Base-by-base conservation (phyloP, 2,888 invertebrate genomes). In the Eremobia ochroleuca region DNA sequence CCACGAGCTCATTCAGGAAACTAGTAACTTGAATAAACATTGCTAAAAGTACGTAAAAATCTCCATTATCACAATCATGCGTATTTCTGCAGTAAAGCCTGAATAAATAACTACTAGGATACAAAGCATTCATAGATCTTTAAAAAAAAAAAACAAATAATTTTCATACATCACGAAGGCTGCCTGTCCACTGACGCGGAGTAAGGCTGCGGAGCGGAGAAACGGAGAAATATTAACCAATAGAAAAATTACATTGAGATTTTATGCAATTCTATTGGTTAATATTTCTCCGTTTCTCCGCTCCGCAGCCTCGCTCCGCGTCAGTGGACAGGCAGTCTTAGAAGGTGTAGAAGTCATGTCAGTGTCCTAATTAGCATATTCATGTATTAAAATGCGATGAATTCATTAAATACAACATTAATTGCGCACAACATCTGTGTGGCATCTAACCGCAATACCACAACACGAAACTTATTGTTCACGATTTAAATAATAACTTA, bases 361-460 rank as follows among this genome's bases (percentile, higher is more conserved):
- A 31, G 62, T 64, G 28, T 25, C 2, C 11, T 68, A 21, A 83
- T 77, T 73, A 77, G 4, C 77, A 83, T 83, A 80, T 70, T 73
- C 25, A 58, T 76, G 18, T 37, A 34, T 49, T 55, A n/a, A 75
- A 72, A n/a, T n/a, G n/a, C 74, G 34, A 84, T 75, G 62, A 77
- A 75, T 81, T 69, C 21, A 81, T 72, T 55, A 64, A 62, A 46
- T 66, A 55, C 8, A 21, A 74, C 65, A 66, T 70, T 73, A 70
- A 83, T 74, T 83, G 59, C 65, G 37, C 64, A 82, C 28, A 68
- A 65, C 59, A 82, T 58, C 34, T 9, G 1, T 72, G 46, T 62
- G 55, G 18, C 18, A 52, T 62, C n/a, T 49, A 59, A 83, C 81
- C 71, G 52, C 83, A 79, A 79, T 49, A 76, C 66, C 62, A n/a